phyloP scores from a whole-genome alignment of 2,888 invertebrate species.

The Euclidia mi region DNA sequence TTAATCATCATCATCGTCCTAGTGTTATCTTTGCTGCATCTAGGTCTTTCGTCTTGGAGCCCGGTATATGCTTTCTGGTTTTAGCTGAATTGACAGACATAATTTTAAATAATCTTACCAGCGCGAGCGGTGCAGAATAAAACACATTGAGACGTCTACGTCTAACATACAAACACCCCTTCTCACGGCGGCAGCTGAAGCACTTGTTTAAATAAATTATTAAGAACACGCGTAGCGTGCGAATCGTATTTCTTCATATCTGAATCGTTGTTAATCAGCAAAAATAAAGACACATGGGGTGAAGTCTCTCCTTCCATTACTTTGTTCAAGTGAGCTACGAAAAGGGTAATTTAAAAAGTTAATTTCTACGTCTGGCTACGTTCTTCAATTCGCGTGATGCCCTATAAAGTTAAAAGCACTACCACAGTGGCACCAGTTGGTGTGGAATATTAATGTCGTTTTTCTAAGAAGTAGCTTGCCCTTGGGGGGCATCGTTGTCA shows the following conservation, averaged over 20 bases:
- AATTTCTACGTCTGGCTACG: slow-evolving; percentile 68
- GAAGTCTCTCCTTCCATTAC: slow-evolving; percentile 38
- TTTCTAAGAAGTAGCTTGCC: slow-evolving; percentile 68
- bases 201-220: too few species aligned
- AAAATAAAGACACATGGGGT: slow-evolving; percentile 45
- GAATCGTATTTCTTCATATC: slow-evolving; percentile 9
- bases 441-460: slow-evolving; percentile 80
- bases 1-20: too few species aligned
- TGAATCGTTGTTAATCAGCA: slow-evolving; percentile 24
- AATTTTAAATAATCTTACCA: too few species aligned
- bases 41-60: too few species aligned
- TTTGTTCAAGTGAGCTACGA: slow-evolving; percentile 42
- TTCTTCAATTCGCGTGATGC: slow-evolving; percentile 69
- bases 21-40: too few species aligned
- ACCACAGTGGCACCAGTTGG: slow-evolving; percentile 55
- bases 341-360: slow-evolving; percentile 68
- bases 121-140: too few species aligned
- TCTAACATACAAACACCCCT: too few species aligned
- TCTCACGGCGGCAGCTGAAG: too few species aligned
- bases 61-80: too few species aligned
- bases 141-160: too few species aligned
- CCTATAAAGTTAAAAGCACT: slow-evolving; percentile 74
- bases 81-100: too few species aligned
- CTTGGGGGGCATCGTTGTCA: slow-evolving; percentile 69
- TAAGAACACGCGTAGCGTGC: too few species aligned